Percentiles rank a stretch among this genome's conserved stretches.
These are phyloP conservation scores for Forbesichthys papilliferus DNA, from an alignment of 2,113 vertebrate genomes.

Conservation along the genomic window DNA sequence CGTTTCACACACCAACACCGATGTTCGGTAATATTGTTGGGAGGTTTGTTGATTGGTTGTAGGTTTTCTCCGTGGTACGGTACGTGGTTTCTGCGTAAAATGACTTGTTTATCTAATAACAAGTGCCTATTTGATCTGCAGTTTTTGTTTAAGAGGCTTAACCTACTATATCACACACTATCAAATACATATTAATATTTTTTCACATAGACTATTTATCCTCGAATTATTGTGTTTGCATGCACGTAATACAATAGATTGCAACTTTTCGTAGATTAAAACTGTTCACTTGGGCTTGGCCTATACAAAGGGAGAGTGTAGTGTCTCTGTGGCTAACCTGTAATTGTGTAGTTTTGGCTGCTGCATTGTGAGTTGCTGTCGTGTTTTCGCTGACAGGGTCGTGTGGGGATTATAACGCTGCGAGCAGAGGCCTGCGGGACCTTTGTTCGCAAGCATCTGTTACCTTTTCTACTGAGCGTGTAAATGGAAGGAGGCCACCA, in stretches of 20 bases:
- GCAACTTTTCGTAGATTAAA: neutral
- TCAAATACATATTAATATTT: no score
- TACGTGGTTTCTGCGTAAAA: no score
- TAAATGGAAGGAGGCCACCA: constrained; percentile 73
- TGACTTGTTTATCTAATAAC: no score
- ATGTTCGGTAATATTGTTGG: no score
- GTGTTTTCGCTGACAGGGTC: constrained; percentile 77
- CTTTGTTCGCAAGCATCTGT: constrained; percentile 76
- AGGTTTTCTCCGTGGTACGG: no score
- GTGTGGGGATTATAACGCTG: constrained; percentile 74
- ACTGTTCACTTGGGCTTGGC: neutral
- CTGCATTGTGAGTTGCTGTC: constrained; percentile 62
- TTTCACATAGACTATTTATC: no score
- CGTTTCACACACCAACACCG: neutral
- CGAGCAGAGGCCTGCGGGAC: constrained; percentile 64
- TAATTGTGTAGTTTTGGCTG: constrained; percentile 40
- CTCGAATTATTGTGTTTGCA: no score
- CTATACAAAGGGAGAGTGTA: neutral
- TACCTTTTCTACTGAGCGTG: constrained; percentile 70
- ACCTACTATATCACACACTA: no score
- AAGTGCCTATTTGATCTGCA: no score
- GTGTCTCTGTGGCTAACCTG: constrained; percentile 47
- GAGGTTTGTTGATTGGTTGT: no score
- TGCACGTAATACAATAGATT: no score
- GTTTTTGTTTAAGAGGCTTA: no score